Evolutionary conservation across 2,888 invertebrate genomes (phyloP).

Genomic region (Erannis defoliaria): DNA sequence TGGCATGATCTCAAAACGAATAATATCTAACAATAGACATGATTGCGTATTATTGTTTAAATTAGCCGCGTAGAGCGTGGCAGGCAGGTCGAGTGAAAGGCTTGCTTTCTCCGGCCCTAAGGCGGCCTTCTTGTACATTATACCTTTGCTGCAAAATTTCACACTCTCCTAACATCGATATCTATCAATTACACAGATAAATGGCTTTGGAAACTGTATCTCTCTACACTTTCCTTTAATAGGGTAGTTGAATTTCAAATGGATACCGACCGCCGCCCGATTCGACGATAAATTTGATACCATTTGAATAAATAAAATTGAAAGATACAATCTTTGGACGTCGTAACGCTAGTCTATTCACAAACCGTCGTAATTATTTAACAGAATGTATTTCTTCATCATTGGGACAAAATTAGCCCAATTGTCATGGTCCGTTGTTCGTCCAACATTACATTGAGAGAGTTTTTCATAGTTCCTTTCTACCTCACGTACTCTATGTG

Average conservation of each 20-base stretch:
- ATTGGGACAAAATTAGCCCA: constrained; percentile 56
- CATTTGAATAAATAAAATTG: constrained; percentile 38
- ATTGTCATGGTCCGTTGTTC: constrained; percentile 65
- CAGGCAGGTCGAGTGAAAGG: constrained; percentile 78
- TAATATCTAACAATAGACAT: constrained; percentile 59
- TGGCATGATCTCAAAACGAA: constrained; percentile 49
- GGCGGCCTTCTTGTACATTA: constrained; percentile 75
- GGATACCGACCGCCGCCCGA: constrained; percentile 27
- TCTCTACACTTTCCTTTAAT: constrained; percentile 57
- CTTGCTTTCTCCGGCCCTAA: constrained; percentile 83
- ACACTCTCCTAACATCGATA: constrained; percentile 72
- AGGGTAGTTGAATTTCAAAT: constrained; percentile 44
- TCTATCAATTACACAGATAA: constrained; percentile 75
- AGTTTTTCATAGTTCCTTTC: constrained; percentile 68
- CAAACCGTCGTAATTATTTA: constrained; percentile 23
- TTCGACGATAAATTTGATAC: constrained; percentile 35
- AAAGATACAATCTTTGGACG: constrained; percentile 21
- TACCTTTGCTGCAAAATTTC: constrained; percentile 79
- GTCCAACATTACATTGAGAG: constrained; percentile 58
- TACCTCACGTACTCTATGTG: constrained; percentile 63
- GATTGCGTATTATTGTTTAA: constrained; percentile 75
- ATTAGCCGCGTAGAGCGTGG: constrained; percentile 65
- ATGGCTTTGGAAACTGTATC: constrained; percentile 66
- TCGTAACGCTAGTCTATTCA: constrained; percentile 15
- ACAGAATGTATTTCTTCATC: constrained; percentile 43